These are phyloP conservation scores for Drosophila willistoni DNA, from an alignment of 1,140 invertebrate genomes.

Conservation along the genomic window DNA sequence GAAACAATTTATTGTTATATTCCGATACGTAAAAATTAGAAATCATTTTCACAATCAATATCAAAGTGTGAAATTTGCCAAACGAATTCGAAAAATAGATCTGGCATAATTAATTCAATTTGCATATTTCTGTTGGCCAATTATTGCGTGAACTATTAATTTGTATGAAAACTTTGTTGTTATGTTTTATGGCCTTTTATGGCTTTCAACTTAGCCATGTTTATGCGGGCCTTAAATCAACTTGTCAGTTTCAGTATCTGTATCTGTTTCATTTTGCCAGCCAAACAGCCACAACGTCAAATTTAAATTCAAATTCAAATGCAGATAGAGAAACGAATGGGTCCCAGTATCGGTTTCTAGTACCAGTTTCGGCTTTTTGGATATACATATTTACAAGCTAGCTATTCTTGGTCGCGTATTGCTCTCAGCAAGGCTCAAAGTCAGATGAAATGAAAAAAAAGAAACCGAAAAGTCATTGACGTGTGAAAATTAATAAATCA, in stretches of 20 bases:
- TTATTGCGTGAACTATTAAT: constrained; percentile 8
- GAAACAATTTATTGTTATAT: no score
- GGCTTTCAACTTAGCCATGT: constrained; percentile 15
- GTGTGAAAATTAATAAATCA: constrained; percentile 42
- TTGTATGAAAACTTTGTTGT: constrained; percentile 8
- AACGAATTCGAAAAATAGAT: not conserved
- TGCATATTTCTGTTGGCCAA: constrained; percentile 9
- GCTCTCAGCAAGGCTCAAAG: constrained; percentile 8
- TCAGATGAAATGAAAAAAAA: not conserved
- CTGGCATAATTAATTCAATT: not conserved
- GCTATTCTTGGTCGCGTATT: constrained; percentile 11
- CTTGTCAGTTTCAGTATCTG: constrained; percentile 32
- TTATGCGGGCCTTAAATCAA: constrained; percentile 35
- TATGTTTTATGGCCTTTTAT: not conserved
- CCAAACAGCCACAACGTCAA: not conserved
- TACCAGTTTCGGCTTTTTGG: not conserved
- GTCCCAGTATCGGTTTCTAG: not conserved
- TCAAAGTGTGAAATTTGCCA: not conserved
- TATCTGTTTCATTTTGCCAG: constrained; percentile 6
- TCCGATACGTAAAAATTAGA: no score
- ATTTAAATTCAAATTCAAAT: constrained; percentile 15
- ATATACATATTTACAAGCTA: not conserved
- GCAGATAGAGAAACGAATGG: constrained; percentile 2
- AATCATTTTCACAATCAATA: no score
- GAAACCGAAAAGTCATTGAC: constrained; percentile 33